Percentiles rank a stretch among this genome's conserved stretches.
phyloP scores from a whole-genome alignment of 2,888 invertebrate genomes.

The Pristionchus maxplancki region DNA sequence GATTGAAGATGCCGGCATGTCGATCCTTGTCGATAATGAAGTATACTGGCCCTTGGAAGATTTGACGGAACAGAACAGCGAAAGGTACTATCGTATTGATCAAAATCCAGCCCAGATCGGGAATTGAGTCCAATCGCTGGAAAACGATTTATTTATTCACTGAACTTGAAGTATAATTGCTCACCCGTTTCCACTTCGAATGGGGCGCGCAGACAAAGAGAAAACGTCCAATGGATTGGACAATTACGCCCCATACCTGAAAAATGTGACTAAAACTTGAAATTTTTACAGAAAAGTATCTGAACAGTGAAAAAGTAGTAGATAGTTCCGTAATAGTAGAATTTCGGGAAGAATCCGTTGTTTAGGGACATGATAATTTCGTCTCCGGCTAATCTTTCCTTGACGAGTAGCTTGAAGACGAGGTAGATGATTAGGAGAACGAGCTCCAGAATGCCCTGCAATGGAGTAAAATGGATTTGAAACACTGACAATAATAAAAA shows the following conservation, averaged over 20 bases:
- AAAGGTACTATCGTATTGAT: not conserved
- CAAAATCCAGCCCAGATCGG: not conserved
- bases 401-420: not conserved
- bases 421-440: not conserved
- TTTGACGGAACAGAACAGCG: not conserved
- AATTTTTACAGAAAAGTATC: not conserved
- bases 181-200: not conserved
- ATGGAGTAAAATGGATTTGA: too few species aligned
- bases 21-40: too few species aligned
- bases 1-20: too few species aligned
- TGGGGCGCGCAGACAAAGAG: not conserved
- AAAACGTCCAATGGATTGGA: not conserved
- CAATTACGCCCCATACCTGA: not conserved
- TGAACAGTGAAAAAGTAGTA: not conserved
- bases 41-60: not conserved
- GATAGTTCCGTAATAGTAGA: not conserved
- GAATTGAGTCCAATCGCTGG: not conserved
- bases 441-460: not conserved
- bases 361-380: not conserved
- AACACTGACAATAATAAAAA: too few species aligned
- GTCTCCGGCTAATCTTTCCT: not conserved
- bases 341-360: not conserved
- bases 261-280: not conserved
- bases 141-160: not conserved
- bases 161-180: not conserved